phyloP scores from a whole-genome alignment of 2,113 vertebrate species.

The Chrysemys picta region DNA sequence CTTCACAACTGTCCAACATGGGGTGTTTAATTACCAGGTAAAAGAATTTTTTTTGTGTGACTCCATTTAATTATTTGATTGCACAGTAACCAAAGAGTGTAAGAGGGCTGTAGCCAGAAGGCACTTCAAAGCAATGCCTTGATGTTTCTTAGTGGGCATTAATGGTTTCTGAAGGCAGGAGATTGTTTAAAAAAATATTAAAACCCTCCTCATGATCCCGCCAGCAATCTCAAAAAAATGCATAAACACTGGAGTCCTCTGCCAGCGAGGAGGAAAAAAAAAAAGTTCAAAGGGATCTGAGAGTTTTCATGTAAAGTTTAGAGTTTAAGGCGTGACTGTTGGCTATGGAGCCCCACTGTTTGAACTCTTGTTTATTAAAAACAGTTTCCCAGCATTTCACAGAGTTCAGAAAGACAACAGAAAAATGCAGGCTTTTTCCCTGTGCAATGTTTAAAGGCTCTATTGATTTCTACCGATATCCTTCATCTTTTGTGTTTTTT shows the following conservation, averaged over 20 bases:
- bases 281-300: constrained; percentile 84
- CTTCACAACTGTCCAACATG: constrained; percentile 81
- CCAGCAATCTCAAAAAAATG: constrained; percentile 91
- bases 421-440: constrained; percentile 58
- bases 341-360: constrained; percentile 79
- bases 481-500: constrained; percentile 28
- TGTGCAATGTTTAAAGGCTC: constrained; percentile 67
- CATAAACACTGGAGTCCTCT: constrained; percentile 89
- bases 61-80: constrained; percentile 96
- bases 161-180: constrained; percentile 96
- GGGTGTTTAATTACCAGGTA: constrained; percentile 96
- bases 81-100: constrained; percentile 88
- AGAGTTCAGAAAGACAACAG: constrained; percentile 80
- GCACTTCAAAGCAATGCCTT: constrained; percentile 96
- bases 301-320: constrained; percentile 89
- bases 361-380: constrained; percentile 87
- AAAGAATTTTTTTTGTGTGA: constrained; percentile 85
- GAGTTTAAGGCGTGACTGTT: constrained; percentile 86
- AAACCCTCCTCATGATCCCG: constrained; percentile 88
- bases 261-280: constrained; percentile 78
- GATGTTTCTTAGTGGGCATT: constrained; percentile 93
- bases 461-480: constrained; percentile 75
- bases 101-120: constrained; percentile 92
- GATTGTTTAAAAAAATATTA: constrained; percentile 89
- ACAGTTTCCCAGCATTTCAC: constrained; percentile 82